Evolutionary conservation across 2,113 vertebrate species (phyloP).

Genomic region (Manacus vitellinus): DNA sequence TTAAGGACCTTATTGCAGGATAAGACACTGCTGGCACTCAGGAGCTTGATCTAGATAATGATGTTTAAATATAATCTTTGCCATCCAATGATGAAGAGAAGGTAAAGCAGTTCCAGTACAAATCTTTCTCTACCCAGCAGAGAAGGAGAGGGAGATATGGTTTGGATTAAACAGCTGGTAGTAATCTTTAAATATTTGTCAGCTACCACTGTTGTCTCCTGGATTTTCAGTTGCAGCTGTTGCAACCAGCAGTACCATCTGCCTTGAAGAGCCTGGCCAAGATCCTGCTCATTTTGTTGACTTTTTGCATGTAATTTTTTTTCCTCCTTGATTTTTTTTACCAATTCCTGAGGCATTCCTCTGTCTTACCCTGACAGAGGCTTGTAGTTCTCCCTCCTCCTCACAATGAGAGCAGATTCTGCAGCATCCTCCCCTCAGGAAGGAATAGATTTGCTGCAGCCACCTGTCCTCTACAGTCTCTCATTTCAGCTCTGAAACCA

Average conservation of each 20-base stretch:
- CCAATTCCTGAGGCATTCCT: background rate
- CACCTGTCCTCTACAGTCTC: background rate
- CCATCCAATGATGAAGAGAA: background rate
- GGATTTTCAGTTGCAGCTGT: conserved; percentile 59
- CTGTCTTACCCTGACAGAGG: background rate
- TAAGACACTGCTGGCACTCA: background rate
- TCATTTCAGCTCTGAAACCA: background rate
- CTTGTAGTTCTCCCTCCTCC: background rate
- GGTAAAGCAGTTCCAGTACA: background rate
- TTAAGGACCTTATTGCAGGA: background rate
- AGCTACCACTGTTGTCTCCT: conserved; percentile 7
- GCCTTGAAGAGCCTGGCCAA: background rate
- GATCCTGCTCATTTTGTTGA: background rate
- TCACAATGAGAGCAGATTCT: background rate
- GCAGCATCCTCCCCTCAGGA: background rate
- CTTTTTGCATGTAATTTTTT: background rate
- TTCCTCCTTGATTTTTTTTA: background rate
- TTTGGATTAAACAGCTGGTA: conserved; percentile 17
- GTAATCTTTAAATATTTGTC: conserved; percentile 51
- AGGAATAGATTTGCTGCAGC: background rate
- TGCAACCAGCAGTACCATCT: conserved; percentile 46
- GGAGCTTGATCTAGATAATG: background rate
- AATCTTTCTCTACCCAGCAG: background rate
- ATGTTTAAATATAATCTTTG: background rate
- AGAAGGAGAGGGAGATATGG: background rate